These are phyloP conservation scores for Aporophyla nigra DNA, from an alignment of 2,888 invertebrate species.

Conservation along the genomic window DNA sequence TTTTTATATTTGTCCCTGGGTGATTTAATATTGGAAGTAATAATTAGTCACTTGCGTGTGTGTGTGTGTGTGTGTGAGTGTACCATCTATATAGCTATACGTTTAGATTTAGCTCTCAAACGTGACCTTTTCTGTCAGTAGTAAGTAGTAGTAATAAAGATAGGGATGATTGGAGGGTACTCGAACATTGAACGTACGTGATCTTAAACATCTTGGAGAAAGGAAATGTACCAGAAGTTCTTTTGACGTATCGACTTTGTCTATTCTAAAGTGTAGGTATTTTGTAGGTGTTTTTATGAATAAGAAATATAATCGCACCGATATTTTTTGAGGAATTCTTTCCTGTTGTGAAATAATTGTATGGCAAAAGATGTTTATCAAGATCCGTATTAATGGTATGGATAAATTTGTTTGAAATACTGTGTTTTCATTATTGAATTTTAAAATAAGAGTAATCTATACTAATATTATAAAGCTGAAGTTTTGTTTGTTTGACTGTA, in stretches of 20 bases:
- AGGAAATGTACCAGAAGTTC: slow-evolving; percentile 19
- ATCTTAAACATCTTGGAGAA: slow-evolving; percentile 44
- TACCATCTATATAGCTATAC: not conserved
- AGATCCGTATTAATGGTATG: not conserved
- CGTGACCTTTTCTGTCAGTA: slow-evolving; percentile 46
- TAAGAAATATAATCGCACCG: not conserved
- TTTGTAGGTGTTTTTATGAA: no score
- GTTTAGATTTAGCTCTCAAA: slow-evolving; percentile 31
- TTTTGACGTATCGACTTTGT: slow-evolving; percentile 19
- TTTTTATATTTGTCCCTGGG: not conserved
- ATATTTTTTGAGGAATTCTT: not conserved
- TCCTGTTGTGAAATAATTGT: not conserved
- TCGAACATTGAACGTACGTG: slow-evolving; percentile 48
- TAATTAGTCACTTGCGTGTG: not conserved
- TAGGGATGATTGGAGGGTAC: slow-evolving; percentile 49
- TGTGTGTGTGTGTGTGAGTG: not conserved
- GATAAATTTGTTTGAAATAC: not conserved
- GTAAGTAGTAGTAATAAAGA: slow-evolving; percentile 48
- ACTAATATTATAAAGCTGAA: no score
- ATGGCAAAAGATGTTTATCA: not conserved
- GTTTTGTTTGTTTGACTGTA: no score
- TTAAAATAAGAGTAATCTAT: not conserved
- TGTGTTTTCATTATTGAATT: not conserved
- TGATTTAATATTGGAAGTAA: slow-evolving; percentile 1
- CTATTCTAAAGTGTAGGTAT: no score